phyloP scores from a whole-genome alignment of 2,888 invertebrate genomes.

The Phyto melanocephala region DNA sequence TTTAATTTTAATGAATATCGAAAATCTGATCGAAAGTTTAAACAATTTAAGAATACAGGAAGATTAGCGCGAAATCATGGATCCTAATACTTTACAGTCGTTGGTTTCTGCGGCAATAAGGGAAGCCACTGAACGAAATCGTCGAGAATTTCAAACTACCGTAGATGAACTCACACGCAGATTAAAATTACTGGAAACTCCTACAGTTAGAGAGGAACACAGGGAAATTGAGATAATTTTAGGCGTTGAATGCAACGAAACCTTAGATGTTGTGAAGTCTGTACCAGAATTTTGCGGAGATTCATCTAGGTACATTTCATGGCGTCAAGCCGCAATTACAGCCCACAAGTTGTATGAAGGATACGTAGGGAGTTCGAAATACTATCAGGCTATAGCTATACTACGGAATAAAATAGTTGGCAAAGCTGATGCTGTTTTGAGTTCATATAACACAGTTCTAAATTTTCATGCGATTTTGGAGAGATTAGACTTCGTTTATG shows the following conservation, averaged over 20 bases:
- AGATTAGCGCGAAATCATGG: neutral
- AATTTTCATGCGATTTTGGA: slow-evolving; percentile 31
- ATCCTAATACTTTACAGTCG: neutral
- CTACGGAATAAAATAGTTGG: slow-evolving; percentile 14
- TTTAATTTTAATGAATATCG: no score
- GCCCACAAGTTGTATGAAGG: slow-evolving; percentile 25
- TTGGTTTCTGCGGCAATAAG: neutral
- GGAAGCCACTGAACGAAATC: neutral
- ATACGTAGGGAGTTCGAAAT: neutral
- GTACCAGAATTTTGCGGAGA: neutral
- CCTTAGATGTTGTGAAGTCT: neutral
- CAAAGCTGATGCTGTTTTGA: slow-evolving; percentile 19
- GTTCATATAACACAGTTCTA: neutral
- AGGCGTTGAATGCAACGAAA: slow-evolving; percentile 9
- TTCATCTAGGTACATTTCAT: slow-evolving; percentile 2
- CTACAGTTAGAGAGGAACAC: no score
- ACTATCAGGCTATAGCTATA: slow-evolving; percentile 25
- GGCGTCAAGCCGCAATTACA: slow-evolving; percentile 22
- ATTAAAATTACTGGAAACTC: neutral
- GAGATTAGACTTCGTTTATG: slow-evolving; percentile 37
- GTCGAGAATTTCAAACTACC: neutral
- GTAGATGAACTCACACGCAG: neutral
- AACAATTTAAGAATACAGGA: no score
- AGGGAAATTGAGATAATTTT: neutral
- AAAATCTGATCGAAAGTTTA: no score